Percentiles rank a stretch among this genome's conserved stretches.
Conservation (phyloP, 2,113 vertebrate genomes). For the Tragelaphus buxtoni region DNA sequence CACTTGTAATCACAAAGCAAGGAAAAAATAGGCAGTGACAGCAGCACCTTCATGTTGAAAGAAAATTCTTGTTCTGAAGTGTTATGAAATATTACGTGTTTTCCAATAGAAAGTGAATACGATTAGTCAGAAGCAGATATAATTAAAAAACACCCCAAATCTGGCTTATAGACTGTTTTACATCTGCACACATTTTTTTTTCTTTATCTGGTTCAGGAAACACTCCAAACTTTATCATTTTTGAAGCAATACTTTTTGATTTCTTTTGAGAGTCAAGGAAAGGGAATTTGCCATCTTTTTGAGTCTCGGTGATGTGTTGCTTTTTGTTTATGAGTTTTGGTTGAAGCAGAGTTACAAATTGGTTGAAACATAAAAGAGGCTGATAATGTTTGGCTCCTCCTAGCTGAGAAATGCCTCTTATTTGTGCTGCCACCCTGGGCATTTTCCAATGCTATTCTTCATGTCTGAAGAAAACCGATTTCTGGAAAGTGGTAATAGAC, state of each 20-base stretch:
- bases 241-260: background rate
- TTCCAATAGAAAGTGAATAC: constrained; percentile 2
- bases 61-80: constrained; percentile 37
- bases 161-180: background rate
- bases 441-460: background rate
- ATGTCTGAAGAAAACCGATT: background rate
- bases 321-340: background rate
- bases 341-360: background rate
- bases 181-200: background rate
- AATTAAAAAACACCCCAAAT: constrained; percentile 22
- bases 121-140: constrained; percentile 36
- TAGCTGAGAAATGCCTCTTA: background rate
- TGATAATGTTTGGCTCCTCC: background rate
- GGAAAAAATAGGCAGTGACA: constrained; percentile 42
- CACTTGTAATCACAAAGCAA: constrained; percentile 71
- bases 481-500: background rate
- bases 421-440: background rate
- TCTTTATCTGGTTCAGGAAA: background rate
- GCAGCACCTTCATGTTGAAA: constrained; percentile 41
- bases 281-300: background rate
- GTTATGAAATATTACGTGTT: constrained; percentile 33
- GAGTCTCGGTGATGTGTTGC: background rate
- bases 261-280: background rate
- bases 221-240: background rate
- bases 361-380: background rate